Evolutionary conservation across 2,113 vertebrate species (phyloP), one percentile per base, ranked within the genome.

Genomic region (Myocastor coypus): DNA sequence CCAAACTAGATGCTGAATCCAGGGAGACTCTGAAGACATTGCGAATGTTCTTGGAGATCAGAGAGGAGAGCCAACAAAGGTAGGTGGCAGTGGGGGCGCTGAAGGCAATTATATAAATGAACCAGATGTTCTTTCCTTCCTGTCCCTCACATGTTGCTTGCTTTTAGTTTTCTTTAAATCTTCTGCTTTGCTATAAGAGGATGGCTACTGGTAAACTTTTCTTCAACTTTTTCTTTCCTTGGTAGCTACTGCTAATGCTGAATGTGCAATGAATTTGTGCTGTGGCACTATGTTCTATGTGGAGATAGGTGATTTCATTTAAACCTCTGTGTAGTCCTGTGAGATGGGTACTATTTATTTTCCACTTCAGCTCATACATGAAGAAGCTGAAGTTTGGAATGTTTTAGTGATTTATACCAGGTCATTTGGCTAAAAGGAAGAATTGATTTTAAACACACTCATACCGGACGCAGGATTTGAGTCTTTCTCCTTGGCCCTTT

Each of bases 31-130:
- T 78, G 95, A 88, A 83, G 86, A 80, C 46, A 34, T 0, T 85
- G 22, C 50, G 50, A 77, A 66, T 83, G 50, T 89, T 94, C 87
- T 84, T 57, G 28, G 83, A 63, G 88, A 91, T 96, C 86, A 96
- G 91, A 95, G 90, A n/a, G 22, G 83, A 80, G 69, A 30, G 40
- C 71, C 42, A 24, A 3, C 34, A 59, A 73, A 26, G 40, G 26
- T 40, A 64, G 85, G 78, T 46, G 52, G 52, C 55, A 22, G 16
- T 5, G 69, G 95, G 55, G 46, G 11, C 55, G 59, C 28, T 50
- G 40, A 32, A 52, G 64, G 40, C 86, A 42, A 22, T 91, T 87
- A 81, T 8, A 82, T 30, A 94, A 88, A 75, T 12, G 40, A 77
- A n/a, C 50, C 89, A 71, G n/a, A 42, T 34, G 55, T 40, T 89